Evolutionary conservation across 2,113 vertebrate species (phyloP), one percentile per base, ranked within the genome.

Genomic region (Myanophis thanlyinensis): DNA sequence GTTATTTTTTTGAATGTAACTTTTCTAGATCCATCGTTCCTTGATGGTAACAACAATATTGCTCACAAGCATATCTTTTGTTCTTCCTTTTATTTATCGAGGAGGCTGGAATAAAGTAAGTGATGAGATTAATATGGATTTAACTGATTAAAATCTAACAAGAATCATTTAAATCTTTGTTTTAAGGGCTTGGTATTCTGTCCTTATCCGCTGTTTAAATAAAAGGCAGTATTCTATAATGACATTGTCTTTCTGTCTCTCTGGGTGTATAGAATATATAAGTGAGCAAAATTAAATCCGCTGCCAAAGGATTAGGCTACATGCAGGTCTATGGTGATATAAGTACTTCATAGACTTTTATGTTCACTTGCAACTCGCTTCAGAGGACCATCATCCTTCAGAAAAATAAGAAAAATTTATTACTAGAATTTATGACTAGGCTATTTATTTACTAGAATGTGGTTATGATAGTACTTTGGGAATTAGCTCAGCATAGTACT

Each of bases 51-150:
- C 97, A n/a, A 97, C 98, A 0, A 97, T 98, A 85, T n/a, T 93
- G 5, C 96, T 99, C 90, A 98, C 98, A 12, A 95, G 95, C 87
- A 49, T 97, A 89, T 98, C 98, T 88, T 98, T 98, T 94, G 93
- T 97, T 8, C 94, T 99, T 88, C 98, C 98, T 53, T 99, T 99
- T 93, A 80, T 98, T 10, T 99, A 99, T 94, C 96, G 98, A 94
- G 96, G 97, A 95, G 98, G 98, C 44, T 99, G 98, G 98, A 99
- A 97, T 92, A 87, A 95, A 54, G 98, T 99, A 95, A 97, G 97
- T 95, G 10, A 51, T 22, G 15, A 46, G 3, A 9, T 59, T 44
- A 35, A 9, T 27, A 44, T 90, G 27, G 13, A 89, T 47, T 18
- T 85, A 48, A 18, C 9, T 92, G 46, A 53, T 5, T 46, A 56